Base-by-base conservation (phyloP, 2,797 vertebrate genomes). In the Galagoides demidoff region DNA sequence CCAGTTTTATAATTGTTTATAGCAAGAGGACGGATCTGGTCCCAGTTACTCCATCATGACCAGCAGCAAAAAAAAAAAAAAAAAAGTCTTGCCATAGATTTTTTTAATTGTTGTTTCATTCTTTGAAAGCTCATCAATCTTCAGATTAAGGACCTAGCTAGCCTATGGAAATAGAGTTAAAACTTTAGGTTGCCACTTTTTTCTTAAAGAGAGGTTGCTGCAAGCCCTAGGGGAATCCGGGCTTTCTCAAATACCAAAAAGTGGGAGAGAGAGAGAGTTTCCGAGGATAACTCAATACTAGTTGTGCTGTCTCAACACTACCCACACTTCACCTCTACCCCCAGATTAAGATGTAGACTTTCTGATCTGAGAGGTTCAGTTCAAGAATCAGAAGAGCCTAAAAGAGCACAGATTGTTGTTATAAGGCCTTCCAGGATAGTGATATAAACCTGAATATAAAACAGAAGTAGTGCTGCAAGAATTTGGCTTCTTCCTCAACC, bases 401-500 rank as follows among this genome's bases (percentile, higher is more conserved):
- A 87, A 92, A 90, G 89, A 94, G 92, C 87, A 83, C 76, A 91
- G 90, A 82, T 5, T 89, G 91, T 74, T 92, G 89, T 84, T 63
- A 52, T 29, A 66, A 74, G 95, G 25, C 55, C 92, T 79, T 70
- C 92, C n/a, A 68, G 90, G 79, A 78, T 22, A 27, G 89, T 25
- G 81, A 70, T 55, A 79, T 12, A 94, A 89, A 73, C 79, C 78
- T 77, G 83, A 90, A 86, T 71, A 49, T 82, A 92, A 94, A 95
- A 66, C 88, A 92, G 90, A 96, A 96, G 71, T 22, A 39, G 73
- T 52, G 61, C 37, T 89, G 71, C 45, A 29, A 91, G 86, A 85
- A 85, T 70, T 81, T 96, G 96, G 97, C 96, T 94, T 95, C 96
- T 70, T 82, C 77, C 82, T 95, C 97, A 79, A 87, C 92, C 94